These are phyloP conservation scores for Sinosuthora webbiana DNA, from an alignment of 2,113 vertebrate species.

Conservation along the genomic window DNA sequence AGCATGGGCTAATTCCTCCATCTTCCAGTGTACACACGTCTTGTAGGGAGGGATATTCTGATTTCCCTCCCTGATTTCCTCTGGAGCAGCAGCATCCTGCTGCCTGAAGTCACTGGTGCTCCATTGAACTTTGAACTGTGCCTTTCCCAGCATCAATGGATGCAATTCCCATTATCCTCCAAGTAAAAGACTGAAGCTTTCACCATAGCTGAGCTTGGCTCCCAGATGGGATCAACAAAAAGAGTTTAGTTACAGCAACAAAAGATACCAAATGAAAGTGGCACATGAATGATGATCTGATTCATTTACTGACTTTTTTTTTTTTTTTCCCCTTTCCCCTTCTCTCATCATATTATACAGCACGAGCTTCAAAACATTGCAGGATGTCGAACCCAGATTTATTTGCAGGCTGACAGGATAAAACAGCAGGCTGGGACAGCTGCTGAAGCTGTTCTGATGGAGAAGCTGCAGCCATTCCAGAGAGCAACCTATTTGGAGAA, in stretches of 20 bases:
- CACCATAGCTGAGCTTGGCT: not conserved
- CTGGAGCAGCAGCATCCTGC: not conserved
- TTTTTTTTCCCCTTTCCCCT: not conserved
- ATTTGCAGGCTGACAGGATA: conserved; percentile 73
- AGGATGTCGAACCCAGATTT: conserved; percentile 66
- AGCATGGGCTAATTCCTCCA: not conserved
- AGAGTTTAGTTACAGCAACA: conserved; percentile 31
- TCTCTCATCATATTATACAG: conserved; percentile 74
- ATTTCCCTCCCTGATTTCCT: not conserved
- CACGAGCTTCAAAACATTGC: conserved; percentile 58
- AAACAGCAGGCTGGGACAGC: conserved; percentile 59
- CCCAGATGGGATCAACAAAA: not conserved
- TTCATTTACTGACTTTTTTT: not conserved
- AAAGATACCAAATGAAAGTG: not conserved
- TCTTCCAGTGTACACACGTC: not conserved
- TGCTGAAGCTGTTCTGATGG: conserved; percentile 62
- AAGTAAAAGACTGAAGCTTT: not conserved
- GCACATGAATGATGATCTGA: not conserved
- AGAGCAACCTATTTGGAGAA: conserved; percentile 74
- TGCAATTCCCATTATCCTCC: not conserved
- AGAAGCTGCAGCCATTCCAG: conserved; percentile 74
- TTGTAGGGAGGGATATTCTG: not conserved
- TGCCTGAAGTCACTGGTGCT: conserved; percentile 5
- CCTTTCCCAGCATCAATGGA: not conserved
- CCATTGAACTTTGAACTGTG: not conserved